Evolutionary conservation across 2,113 vertebrate species (phyloP).

Genomic region (Hystrix brachyura): DNA sequence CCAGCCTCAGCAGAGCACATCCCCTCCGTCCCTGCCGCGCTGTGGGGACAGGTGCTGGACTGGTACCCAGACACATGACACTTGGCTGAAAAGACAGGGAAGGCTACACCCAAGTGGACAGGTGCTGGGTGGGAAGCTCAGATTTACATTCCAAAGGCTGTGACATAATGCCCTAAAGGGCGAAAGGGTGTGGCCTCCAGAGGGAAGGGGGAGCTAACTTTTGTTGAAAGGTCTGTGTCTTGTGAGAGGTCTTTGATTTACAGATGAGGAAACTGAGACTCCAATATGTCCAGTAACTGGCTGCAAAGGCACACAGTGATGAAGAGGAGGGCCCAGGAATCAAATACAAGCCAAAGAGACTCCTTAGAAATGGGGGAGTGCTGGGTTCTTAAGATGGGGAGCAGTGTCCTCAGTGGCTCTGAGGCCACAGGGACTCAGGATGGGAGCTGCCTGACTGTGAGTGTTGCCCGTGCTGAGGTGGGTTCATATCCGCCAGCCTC

Average conservation of each 20-base stretch:
- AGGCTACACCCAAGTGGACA: background rate
- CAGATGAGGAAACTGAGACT: background rate
- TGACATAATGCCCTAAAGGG: background rate
- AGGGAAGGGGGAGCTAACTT: background rate
- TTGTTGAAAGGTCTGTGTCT: background rate
- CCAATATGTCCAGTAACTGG: background rate
- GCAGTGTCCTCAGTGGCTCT: background rate
- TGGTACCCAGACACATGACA: background rate
- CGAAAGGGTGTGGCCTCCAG: background rate
- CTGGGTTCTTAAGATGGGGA: background rate
- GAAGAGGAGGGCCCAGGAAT: no score
- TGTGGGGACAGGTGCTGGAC: conserved; percentile 30
- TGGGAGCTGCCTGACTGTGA: background rate
- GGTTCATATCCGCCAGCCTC: background rate
- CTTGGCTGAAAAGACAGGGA: background rate
- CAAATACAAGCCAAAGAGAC: background rate
- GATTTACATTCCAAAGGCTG: background rate
- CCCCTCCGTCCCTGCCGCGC: conserved; percentile 26
- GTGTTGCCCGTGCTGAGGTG: rapidly evolving
- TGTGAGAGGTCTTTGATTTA: background rate
- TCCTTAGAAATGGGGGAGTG: background rate
- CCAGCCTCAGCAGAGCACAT: background rate
- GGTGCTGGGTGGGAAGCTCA: background rate
- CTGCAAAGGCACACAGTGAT: background rate
- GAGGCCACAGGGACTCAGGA: rapidly evolving